phyloP scores from a whole-genome alignment of 2,888 invertebrate species.

The Isotomurus palustris region DNA sequence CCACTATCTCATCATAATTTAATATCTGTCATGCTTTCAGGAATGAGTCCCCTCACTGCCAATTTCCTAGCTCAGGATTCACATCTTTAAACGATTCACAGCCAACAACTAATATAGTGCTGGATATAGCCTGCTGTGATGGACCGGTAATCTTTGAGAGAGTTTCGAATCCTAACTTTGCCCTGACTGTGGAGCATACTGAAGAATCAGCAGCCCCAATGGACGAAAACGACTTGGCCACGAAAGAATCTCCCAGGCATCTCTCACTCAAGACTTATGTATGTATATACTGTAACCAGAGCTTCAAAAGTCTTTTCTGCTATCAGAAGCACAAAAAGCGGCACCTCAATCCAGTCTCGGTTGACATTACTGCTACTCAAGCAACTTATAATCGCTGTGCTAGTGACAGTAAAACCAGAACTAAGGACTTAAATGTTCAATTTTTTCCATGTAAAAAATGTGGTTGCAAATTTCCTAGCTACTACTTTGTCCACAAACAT shows the following conservation, averaged over 20 bases:
- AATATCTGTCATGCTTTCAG: no score
- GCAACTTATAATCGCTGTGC: conserved; percentile 14
- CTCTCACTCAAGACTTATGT: conserved; percentile 54
- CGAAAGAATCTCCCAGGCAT: background rate
- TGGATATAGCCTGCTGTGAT: conserved; percentile 87
- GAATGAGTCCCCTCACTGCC: no score
- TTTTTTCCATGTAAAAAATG: conserved; percentile 92
- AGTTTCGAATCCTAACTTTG: conserved; percentile 77
- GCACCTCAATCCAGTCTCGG: conserved; percentile 61
- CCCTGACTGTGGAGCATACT: conserved; percentile 49
- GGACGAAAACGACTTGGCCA: background rate
- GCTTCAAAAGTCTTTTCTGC: conserved; percentile 78
- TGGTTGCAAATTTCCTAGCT: conserved; percentile 86
- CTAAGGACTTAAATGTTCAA: conserved; percentile 67
- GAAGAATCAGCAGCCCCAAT: conserved; percentile 6
- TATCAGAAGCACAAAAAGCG: conserved; percentile 73
- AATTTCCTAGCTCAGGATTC: no score
- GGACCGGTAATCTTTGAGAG: conserved; percentile 82
- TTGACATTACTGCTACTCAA: conserved; percentile 48
- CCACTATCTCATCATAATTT: no score
- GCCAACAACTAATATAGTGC: no score
- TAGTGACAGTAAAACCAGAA: conserved; percentile 35
- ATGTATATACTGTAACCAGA: conserved; percentile 71
- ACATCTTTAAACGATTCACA: no score
- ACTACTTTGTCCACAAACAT: conserved; percentile 90